These are phyloP conservation scores for Tipula lateralis DNA, from an alignment of 2,888 invertebrate species.

Conservation along the genomic window DNA sequence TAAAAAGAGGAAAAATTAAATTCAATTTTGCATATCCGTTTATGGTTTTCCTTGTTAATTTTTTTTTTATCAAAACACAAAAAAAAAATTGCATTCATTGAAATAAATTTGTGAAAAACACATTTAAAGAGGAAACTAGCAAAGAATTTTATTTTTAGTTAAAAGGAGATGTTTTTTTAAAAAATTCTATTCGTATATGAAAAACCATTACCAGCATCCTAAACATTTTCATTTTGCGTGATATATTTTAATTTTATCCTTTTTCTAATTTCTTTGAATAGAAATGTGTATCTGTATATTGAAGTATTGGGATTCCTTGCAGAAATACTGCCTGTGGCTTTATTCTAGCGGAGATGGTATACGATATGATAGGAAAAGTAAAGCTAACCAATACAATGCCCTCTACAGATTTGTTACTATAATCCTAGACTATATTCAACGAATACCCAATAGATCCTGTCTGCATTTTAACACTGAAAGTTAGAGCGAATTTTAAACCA, in stretches of 20 bases:
- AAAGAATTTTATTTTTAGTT: not conserved
- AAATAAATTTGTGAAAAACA: conserved; percentile 16
- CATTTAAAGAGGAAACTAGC: not conserved
- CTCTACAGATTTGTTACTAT: no score
- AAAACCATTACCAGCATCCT: not conserved
- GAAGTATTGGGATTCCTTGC: no score
- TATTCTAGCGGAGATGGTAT: no score
- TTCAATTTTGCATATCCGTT: conserved; percentile 19
- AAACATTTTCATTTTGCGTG: not conserved
- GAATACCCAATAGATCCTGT: no score
- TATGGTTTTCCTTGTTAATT: not conserved
- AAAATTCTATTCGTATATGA: not conserved
- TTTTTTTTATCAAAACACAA: not conserved
- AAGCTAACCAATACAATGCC: no score
- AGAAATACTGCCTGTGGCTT: no score
- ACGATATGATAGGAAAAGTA: no score
- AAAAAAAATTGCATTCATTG: not conserved
- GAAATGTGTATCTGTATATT: no score
- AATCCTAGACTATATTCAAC: no score
- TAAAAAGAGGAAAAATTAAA: conserved; percentile 15
- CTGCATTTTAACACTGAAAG: no score
- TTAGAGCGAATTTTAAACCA: no score
- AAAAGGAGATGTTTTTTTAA: not conserved
- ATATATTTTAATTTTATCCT: not conserved
- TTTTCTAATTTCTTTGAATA: no score